phyloP scores from a whole-genome alignment of 2,113 vertebrate species.

The Perca schrenkii region DNA sequence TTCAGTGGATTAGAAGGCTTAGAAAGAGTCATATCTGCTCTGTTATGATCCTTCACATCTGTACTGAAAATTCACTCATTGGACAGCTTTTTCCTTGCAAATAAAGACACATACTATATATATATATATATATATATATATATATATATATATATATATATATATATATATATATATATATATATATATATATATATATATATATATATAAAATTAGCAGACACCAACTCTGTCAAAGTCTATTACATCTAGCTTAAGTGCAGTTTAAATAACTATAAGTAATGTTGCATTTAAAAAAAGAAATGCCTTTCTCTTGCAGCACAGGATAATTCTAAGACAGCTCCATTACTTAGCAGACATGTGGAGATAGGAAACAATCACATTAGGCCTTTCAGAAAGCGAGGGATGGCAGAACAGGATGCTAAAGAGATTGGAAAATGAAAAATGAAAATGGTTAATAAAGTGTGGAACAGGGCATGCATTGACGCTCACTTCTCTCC shows the following conservation, averaged over 20 bases:
- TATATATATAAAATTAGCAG: not conserved
- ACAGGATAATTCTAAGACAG: slow-evolving; percentile 21
- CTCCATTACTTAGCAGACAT: slow-evolving; percentile 39
- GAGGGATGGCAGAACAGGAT: slow-evolving; percentile 34
- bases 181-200: too few relatives aligned
- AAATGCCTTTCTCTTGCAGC: not conserved
- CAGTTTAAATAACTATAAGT: slow-evolving; percentile 19
- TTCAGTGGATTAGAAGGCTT: not conserved
- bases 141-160: too few relatives aligned
- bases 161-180: too few relatives aligned
- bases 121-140: too few relatives aligned
- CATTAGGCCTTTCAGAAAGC: slow-evolving; percentile 45
- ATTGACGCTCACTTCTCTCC: slow-evolving; percentile 17
- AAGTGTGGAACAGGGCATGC: slow-evolving; percentile 37
- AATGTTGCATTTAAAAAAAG: slow-evolving; percentile 14
- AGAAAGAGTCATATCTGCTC: not conserved
- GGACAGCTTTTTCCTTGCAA: not conserved
- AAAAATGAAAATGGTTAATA: slow-evolving; percentile 66
- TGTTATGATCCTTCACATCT: not conserved
- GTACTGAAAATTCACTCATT: not conserved
- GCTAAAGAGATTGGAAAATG: slow-evolving; percentile 44
- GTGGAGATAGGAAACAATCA: slow-evolving; percentile 31
- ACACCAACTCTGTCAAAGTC: slow-evolving; percentile 6
- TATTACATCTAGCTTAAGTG: slow-evolving; percentile 9
- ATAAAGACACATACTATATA: not conserved